Evolutionary conservation across 2,113 vertebrate species (phyloP).

Genomic region (Sorex fumeus): DNA sequence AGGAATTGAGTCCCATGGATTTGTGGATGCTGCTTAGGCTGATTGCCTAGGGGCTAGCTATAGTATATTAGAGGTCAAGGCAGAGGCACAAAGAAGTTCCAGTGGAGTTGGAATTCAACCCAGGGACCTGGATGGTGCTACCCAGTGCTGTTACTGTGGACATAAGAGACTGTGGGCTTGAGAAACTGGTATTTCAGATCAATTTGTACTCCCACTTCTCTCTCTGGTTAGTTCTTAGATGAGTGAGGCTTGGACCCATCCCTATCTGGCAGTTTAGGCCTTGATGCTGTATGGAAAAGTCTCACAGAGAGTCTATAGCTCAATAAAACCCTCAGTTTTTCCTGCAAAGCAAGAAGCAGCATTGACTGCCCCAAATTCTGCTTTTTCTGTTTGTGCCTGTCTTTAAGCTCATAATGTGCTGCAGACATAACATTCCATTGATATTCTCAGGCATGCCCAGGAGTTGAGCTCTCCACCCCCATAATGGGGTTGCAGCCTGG

Average conservation of each 20-base stretch:
- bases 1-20: not conserved
- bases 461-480: slow-evolving; percentile 58
- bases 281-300: slow-evolving; percentile 62
- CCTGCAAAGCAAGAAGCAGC: slow-evolving; percentile 67
- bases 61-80: not conserved
- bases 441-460: slow-evolving; percentile 74
- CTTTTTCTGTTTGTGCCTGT: slow-evolving; percentile 64
- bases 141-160: not conserved
- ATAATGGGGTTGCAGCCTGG: slow-evolving; percentile 71
- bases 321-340: slow-evolving; percentile 64
- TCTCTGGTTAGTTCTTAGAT: slow-evolving; percentile 62
- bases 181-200: slow-evolving; percentile 25
- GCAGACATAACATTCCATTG: slow-evolving; percentile 66
- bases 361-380: slow-evolving; percentile 70
- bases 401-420: slow-evolving; percentile 52
- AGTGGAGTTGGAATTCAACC: not conserved
- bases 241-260: slow-evolving; percentile 66
- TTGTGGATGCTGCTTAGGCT: not conserved
- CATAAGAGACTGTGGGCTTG: not conserved
- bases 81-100: not conserved
- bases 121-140: not conserved
- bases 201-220: not conserved
- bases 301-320: slow-evolving; percentile 72
- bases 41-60: not conserved
- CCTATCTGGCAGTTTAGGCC: slow-evolving; percentile 26